Evolutionary conservation across 1,140 invertebrate genomes (phyloP).

Genomic region (Diabrotica undecimpunctata): DNA sequence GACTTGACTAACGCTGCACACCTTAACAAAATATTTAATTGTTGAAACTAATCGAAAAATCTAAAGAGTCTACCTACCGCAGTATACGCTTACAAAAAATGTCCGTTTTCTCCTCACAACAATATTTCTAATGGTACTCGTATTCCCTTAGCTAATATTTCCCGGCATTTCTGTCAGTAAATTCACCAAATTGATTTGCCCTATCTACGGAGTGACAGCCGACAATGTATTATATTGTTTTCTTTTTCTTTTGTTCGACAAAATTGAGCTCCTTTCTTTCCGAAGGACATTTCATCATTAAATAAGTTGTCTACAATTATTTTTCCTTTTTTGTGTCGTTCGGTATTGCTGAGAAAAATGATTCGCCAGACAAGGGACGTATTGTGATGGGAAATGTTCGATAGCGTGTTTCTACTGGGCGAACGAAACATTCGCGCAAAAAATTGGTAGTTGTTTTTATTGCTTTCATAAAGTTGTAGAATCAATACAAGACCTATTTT

Average conservation of each 20-base stretch:
- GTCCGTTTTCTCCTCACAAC: constrained; percentile 7
- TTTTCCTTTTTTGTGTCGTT: constrained; percentile 12
- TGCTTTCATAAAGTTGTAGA: too few relatives aligned
- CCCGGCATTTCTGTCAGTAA: constrained; percentile 19
- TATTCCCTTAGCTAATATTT: constrained; percentile 22
- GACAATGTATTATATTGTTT: constrained; percentile 22
- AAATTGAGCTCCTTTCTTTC: constrained; percentile 19
- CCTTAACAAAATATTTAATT: too few relatives aligned
- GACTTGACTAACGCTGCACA: too few relatives aligned
- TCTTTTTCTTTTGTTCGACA: constrained; percentile 21
- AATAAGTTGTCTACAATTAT: constrained; percentile 20
- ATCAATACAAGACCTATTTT: too few relatives aligned
- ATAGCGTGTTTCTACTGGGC: too few relatives aligned
- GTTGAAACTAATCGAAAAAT: too few relatives aligned
- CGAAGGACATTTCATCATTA: constrained; percentile 16
- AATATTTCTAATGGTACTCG: constrained; percentile 18
- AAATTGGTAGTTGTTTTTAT: too few relatives aligned
- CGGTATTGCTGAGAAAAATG: constrained; percentile 7
- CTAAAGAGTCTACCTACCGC: too few relatives aligned
- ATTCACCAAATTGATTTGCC: constrained; percentile 22
- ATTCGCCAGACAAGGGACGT: background rate
- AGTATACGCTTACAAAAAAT: constrained; percentile 7
- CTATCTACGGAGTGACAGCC: constrained; percentile 21
- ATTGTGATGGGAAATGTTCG: too few relatives aligned
- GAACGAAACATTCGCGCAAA: too few relatives aligned